Evolutionary conservation across 2,797 vertebrate species (phyloP), one percentile per base, ranked within the genome.

Genomic region (Sebastes steindachneri): DNA sequence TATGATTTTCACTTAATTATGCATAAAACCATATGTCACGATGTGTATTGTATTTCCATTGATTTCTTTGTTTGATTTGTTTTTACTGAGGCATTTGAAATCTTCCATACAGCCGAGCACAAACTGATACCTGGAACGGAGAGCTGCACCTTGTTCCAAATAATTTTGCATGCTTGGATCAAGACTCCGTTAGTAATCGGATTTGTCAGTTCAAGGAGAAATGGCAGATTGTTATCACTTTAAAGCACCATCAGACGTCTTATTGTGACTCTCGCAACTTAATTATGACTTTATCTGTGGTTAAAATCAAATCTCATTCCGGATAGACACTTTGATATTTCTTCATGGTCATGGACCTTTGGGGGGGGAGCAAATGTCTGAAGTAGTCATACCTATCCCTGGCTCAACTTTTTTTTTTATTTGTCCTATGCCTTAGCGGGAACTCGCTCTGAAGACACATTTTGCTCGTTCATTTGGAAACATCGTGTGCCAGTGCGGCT

Each of bases 171-270:
- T 60, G 19, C 62, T 73, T 41, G 29, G 64, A 66, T 86, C 37
- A 31, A 77, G 54, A 59, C 28, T 63, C 45, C 74, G 74, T 53
- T 28, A 66, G 28, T 74, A 76, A 82, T 63, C 75, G 57, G 64
- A 89, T 82, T 76, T 72, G 54, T 86, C 60, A 55, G 62, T 78
- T 87, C 35, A 73, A 81, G 77, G 57, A 85, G 55, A 70, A 72
- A 75, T 71, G 4, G 1, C 57, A 79, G 77, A 78, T 74, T 62
- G 31, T 4, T 58, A 71, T 83, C 72, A 70, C 63, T 79, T 70
- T 45, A 57, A 41, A 85, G 71, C 59, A 25, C 51, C 37, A 67
- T 76, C 68, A 69, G 67, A 59, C 10, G n/a, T 73, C 28, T 83
- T 37, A 82, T 48, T 4, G 17, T 33, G 26, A 54, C 79, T 70